Evolutionary conservation across 2,888 invertebrate species (phyloP).

Genomic region (Eustalomyia histrio): DNA sequence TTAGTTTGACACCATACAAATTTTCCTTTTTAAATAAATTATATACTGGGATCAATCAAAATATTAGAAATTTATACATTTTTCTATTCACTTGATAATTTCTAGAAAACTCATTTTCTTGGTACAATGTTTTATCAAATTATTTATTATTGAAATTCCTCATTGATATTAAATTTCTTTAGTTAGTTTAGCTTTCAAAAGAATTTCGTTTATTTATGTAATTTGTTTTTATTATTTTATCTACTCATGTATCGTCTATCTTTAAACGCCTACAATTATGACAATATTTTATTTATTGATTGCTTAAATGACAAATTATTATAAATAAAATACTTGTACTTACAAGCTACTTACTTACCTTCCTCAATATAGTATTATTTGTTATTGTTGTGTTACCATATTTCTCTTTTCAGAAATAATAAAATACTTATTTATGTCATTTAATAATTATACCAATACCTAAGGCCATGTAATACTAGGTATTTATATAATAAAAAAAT

Average conservation of each 20-base stretch:
- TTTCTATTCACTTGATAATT: no score
- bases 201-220: not conserved
- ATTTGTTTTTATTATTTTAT: not conserved
- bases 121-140: no score
- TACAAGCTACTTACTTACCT: not conserved
- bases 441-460: slow-evolving; percentile 37
- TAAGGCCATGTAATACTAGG: slow-evolving; percentile 40
- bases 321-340: slow-evolving; percentile 7
- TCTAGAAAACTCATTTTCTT: no score
- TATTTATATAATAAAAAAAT: slow-evolving; percentile 30
- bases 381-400: not conserved
- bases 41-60: no score
- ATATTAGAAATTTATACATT: no score
- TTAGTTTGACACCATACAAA: no score
- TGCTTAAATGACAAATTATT: slow-evolving; percentile 26
- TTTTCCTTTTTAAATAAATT: no score
- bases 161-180: not conserved
- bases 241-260: not conserved
- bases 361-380: slow-evolving; percentile 10
- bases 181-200: not conserved
- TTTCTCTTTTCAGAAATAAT: not conserved
- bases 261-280: not conserved
- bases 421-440: slow-evolving; percentile 47
- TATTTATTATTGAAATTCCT: no score
- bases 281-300: slow-evolving; percentile 3